Evolutionary conservation across 1,140 invertebrate species (phyloP).

Genomic region (Papilio dardanus): DNA sequence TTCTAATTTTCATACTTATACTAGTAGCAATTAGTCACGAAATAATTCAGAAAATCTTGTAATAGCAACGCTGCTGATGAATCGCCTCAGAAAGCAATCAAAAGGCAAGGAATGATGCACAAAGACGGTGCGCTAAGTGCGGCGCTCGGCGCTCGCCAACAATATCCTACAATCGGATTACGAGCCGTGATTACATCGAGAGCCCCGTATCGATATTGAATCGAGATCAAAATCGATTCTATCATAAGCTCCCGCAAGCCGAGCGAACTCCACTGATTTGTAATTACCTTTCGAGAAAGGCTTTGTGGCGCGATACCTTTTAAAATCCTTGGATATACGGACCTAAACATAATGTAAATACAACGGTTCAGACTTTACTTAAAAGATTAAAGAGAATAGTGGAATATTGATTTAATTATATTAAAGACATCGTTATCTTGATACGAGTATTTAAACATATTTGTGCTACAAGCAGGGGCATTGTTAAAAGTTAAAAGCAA

Average conservation of each 20-base stretch:
- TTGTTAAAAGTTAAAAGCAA: not conserved
- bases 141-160: constrained; percentile 22
- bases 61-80: not conserved
- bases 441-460: too few relatives aligned
- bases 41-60: not conserved
- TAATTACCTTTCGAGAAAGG: constrained; percentile 18
- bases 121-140: constrained; percentile 1
- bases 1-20: too few relatives aligned
- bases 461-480: not conserved
- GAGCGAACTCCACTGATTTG: not conserved
- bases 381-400: not conserved
- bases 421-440: not conserved
- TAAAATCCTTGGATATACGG: constrained; percentile 9
- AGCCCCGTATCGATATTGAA: constrained; percentile 33
- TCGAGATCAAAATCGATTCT: constrained; percentile 31
- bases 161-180: constrained; percentile 36
- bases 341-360: not conserved
- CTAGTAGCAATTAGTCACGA: not conserved
- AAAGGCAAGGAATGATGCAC: not conserved
- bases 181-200: constrained; percentile 25
- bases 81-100: constrained; percentile 4
- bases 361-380: not conserved
- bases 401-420: not conserved
- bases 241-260: constrained; percentile 17
- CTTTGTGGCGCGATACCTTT: not conserved